Conservation (phyloP, 2,797 vertebrate genomes). For the Anguilla pacifica region DNA sequence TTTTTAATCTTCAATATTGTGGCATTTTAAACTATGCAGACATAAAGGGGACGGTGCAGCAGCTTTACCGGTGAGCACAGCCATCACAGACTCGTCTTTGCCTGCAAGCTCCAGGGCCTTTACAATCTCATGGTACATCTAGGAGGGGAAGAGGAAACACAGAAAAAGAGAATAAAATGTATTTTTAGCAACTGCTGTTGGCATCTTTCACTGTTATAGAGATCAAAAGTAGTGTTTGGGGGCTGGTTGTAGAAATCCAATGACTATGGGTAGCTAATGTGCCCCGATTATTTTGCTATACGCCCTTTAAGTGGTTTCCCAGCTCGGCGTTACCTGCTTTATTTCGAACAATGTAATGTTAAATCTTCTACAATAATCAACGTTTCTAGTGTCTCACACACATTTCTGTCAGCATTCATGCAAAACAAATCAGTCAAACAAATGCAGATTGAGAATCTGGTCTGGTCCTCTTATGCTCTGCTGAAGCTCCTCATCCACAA, state of each 20-base stretch:
- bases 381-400: background rate
- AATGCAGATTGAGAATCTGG: background rate
- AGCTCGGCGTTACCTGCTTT: background rate
- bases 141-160: constrained; percentile 18
- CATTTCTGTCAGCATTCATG: background rate
- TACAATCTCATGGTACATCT: constrained; percentile 90
- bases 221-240: background rate
- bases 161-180: background rate
- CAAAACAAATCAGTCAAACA: background rate
- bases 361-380: background rate
- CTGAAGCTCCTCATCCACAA: background rate
- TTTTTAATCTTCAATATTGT: background rate
- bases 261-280: background rate
- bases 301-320: no score
- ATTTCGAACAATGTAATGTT: background rate
- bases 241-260: background rate
- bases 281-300: no score
- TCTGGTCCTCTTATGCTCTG: background rate
- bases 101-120: constrained; percentile 81
- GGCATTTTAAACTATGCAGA: background rate
- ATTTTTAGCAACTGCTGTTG: background rate
- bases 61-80: constrained; percentile 84
- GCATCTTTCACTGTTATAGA: background rate
- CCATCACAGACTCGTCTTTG: constrained; percentile 77
- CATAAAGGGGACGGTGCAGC: background rate